Base-by-base conservation (phyloP, 1,140 invertebrate species). In the Tachypleus tridentatus region DNA sequence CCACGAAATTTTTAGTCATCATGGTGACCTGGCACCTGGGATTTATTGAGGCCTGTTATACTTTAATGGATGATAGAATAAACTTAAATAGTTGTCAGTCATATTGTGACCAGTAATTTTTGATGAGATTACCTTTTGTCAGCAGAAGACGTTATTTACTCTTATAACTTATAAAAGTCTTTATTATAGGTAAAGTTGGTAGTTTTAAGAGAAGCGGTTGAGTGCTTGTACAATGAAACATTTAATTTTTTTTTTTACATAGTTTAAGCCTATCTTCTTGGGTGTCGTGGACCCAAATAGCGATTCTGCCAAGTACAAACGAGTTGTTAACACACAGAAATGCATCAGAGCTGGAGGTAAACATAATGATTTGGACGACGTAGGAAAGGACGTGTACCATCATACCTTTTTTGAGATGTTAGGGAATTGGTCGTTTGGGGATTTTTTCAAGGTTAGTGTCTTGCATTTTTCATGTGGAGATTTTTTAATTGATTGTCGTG, bases 341-440 rank as follows among this genome's bases (percentile, higher is more conserved):
- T 99, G 97, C 77, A 98, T 99, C 70, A 85, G 97, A 73, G 97
- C 97, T 73, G 97, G 97, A 68, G 97, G 97, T 61, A 99, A 99
- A 79, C 96, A 99, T 76, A 99, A 99, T 80, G 97, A 99, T 80
- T 80, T 99, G 62, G 97, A 99, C 80, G 96, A 99, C 84, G 97
- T 99, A 54, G 97, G 97, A 49, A 98, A 98, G 81, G 97, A 99
- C 83, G 93, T 98, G 3, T 99, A 99, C 74, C 97, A 99, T 83
- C 97, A 99, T 74, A 99, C 97, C 3, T 99, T 98, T 78, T 99
- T 99, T 82, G 97, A 99, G 81, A 99, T 99, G 97, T 83, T 99
- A 81, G 97, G 97, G 47, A 99, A 99, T 76, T 99, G 97, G 97
- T 99, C 96, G 5, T 99, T 99, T 82, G 96, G 97, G 51, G 96